Base-by-base conservation (phyloP, 1,140 invertebrate species). In the Pomacea maculata region DNA sequence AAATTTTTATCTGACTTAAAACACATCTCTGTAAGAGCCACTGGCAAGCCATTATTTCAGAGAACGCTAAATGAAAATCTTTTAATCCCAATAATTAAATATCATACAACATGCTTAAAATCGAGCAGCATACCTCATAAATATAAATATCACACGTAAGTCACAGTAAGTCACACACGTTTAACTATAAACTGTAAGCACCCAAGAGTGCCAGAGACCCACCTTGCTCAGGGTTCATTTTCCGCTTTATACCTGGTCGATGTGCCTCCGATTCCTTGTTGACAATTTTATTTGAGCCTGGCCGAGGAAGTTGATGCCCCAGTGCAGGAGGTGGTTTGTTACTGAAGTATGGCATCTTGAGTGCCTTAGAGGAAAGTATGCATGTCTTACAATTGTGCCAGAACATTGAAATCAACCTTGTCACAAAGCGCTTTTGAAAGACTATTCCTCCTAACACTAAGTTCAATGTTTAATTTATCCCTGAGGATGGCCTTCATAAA, bases 281-380 rank as follows among this genome's bases (percentile, higher is more conserved):
- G 65, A 86, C 80, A 29, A 86, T 85, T 70, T 85, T 86, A 68
- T 85, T 87, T 61, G 84, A 79, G 14, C 84, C 81, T 4, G 89
- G 89, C 67, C 83, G 92, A 2, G 97, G 97, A 80, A 98, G 90
- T 89, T 95, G 95, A 21, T 93, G 89, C 21, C 95, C 95, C 25
- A 95, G 92, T 1, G 97, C 96, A 9, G 97, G 97, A 55, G 95
- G 93, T n/a, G 97, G 97, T 91, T 96, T 96, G 89, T 97, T 98
- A 79, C 94, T 95, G 89, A 89, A 93, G 86, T 93, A 93, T 0
- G 88, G 65, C 91, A 92, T 92, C 80, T 92, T 85, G 57, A 93
- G 82, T 55, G 92, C 92, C 91, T 93, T 84, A 8, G 83, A 64
- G 17, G 14, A 64, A 12, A 45, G 34, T 6, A 45, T 45, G 34